Percentiles rank a stretch among this genome's conserved stretches.
Conservation (phyloP, 2,888 invertebrate genomes). For the Coenonympha arcania region DNA sequence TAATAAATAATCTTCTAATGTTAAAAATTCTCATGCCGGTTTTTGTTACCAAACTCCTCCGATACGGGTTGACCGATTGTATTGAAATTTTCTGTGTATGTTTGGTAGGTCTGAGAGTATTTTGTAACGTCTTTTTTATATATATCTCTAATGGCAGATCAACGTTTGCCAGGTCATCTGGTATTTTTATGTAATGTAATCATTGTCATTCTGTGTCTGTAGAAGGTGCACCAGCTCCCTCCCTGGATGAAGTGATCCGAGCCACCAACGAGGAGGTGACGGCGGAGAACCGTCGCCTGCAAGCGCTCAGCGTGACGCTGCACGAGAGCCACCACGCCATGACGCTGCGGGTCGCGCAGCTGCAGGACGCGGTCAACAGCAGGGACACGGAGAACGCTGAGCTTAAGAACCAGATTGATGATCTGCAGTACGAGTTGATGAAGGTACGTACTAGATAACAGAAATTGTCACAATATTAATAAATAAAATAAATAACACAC, state of each 20-base stretch:
- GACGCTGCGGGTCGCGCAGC: slow-evolving; percentile 89
- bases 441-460: slow-evolving; percentile 78
- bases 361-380: slow-evolving; percentile 90
- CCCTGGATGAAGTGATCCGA: slow-evolving; percentile 86
- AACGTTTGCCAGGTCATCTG: too few relatives aligned
- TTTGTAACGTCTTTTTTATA: too few relatives aligned
- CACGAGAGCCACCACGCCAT: slow-evolving; percentile 96
- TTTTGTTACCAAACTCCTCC: too few relatives aligned
- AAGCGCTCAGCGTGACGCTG: slow-evolving; percentile 89
- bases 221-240: slow-evolving; percentile 78
- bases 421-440: slow-evolving; percentile 92
- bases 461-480: too few relatives aligned
- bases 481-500: too few relatives aligned
- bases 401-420: slow-evolving; percentile 95
- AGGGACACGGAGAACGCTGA: slow-evolving; percentile 96
- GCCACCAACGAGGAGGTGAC: slow-evolving; percentile 91
- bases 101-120: too few relatives aligned
- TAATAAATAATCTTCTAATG: too few relatives aligned
- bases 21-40: too few relatives aligned
- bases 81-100: too few relatives aligned
- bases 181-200: too few relatives aligned
- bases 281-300: slow-evolving; percentile 92
- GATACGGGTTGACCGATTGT: too few relatives aligned
- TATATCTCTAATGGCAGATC: too few relatives aligned
- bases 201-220: slow-evolving; percentile 7